phyloP scores from a whole-genome alignment of 2,888 invertebrate species.

The Empis stercorea region DNA sequence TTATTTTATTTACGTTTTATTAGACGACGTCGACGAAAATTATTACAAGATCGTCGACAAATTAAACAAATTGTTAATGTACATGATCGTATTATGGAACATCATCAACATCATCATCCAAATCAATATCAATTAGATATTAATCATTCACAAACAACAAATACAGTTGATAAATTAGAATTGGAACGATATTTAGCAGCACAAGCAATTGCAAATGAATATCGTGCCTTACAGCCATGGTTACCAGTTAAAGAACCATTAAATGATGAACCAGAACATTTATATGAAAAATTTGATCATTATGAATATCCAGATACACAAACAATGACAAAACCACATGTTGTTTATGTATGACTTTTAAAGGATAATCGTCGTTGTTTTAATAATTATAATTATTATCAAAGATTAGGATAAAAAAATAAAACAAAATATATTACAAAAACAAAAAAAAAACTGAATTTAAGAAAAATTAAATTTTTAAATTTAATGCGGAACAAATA shows the following conservation, averaged over 20 bases:
- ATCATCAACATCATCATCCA: conserved; percentile 21
- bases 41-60: conserved; percentile 30
- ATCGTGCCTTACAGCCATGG: conserved; percentile 35
- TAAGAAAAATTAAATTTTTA: too few relatives aligned
- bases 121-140: conserved; percentile 21
- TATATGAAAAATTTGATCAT: conserved; percentile 37
- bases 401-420: too few relatives aligned
- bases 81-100: conserved; percentile 35
- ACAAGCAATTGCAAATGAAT: conserved; percentile 35
- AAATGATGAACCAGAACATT: conserved; percentile 32
- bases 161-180: conserved; percentile 31
- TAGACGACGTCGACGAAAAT: conserved; percentile 31
- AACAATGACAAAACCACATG: conserved; percentile 37
- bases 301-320: conserved; percentile 37
- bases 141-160: conserved; percentile 18
- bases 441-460: too few relatives aligned
- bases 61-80: conserved; percentile 35
- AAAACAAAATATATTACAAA: too few relatives aligned
- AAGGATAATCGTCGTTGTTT: too few relatives aligned
- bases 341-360: conserved; percentile 41
- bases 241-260: conserved; percentile 32
- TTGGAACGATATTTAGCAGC: conserved; percentile 36
- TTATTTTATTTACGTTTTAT: conserved; percentile 33
- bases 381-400: too few relatives aligned
- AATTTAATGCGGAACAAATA: too few relatives aligned